Evolutionary conservation across 1,140 invertebrate genomes (phyloP).

Genomic region (Cyphomyrmex costatus): DNA sequence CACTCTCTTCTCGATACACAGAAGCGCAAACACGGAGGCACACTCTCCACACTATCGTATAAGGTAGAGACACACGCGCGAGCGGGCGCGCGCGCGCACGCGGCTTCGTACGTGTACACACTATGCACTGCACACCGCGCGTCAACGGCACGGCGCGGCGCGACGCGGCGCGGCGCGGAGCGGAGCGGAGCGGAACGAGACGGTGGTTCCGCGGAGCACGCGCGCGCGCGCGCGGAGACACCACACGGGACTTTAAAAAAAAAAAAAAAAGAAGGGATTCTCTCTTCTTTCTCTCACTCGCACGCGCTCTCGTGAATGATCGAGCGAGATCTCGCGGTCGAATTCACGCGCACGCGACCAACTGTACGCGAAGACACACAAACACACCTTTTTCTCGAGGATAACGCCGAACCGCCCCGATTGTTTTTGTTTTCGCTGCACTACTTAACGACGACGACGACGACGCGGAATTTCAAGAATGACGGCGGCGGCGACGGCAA

Average conservation of each 20-base stretch:
- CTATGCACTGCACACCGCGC: slow-evolving; percentile 13
- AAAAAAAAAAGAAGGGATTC: too few species aligned
- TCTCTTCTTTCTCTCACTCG: neutral
- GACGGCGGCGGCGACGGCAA: neutral
- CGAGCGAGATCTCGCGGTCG: neutral
- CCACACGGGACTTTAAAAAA: too few species aligned
- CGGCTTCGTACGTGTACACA: slow-evolving; percentile 43
- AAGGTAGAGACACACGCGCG: too few species aligned
- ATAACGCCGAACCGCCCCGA: neutral
- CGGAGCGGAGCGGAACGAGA: neutral
- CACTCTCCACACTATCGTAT: too few species aligned
- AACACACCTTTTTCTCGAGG: neutral
- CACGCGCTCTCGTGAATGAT: too few species aligned
- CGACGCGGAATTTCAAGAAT: slow-evolving; percentile 17
- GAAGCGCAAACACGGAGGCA: slow-evolving; percentile 13
- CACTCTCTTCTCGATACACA: slow-evolving; percentile 55
- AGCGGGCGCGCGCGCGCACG: neutral
- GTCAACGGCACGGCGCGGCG: neutral
- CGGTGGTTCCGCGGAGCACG: too few species aligned
- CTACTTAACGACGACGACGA: slow-evolving; percentile 14
- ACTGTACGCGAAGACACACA: neutral
- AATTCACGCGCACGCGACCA: neutral
- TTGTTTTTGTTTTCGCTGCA: neutral
- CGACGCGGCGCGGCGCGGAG: neutral
- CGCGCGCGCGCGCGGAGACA: too few species aligned